Base-by-base conservation (phyloP, 64 coral and sea anemone genomes). In the Dendrophyllia cribrosa region DNA sequence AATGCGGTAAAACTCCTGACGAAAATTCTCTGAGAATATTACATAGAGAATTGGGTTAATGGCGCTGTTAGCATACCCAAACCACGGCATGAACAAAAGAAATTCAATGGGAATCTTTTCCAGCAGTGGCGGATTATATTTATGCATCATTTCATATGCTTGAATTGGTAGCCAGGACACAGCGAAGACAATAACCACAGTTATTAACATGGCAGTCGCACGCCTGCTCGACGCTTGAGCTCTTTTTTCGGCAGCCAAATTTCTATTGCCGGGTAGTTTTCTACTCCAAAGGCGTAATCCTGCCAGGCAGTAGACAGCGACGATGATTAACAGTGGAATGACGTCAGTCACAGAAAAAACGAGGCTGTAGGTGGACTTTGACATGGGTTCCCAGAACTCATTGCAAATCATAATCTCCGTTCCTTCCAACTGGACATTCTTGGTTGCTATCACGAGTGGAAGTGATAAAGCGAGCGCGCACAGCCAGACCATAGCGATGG, bases 21-120 rank as follows among this genome's bases (percentile, higher is more conserved):
- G 92, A 76, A 83, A 94, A 9, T 94, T 94, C 46, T 94, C 92
- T 13, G 92, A 94, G 59, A 94, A 94, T 17, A 94, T 71, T 7
- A 94, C 87, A 67, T 94, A 94, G 6, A 94, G 44, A 26, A 94
- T 83, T 10, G 92, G 92, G 72, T 94, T 94, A 15, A 94, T 77
- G 5, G 92, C 92, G 25, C 75, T 62, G 58, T 89, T 94, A 8
- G 86, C 56, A 75, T 82, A 94, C 11, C 92, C 92, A 65, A 94
- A 73, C 86, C 86, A 94, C 0, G 86, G 77, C 2, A 75, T 46
- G 13, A 94, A 22, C 50, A 75, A 34, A 16, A 6, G 11, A 11
- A 94, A 6, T 66, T 53, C 24, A 11, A 79, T 20, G 3, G 78
- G 70, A 58, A 81, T 7, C 58, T 0, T 22, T 0, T 76, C 17